Evolutionary conservation across 1,140 invertebrate species (phyloP).

Genomic region (Brachionus paranguensis): DNA sequence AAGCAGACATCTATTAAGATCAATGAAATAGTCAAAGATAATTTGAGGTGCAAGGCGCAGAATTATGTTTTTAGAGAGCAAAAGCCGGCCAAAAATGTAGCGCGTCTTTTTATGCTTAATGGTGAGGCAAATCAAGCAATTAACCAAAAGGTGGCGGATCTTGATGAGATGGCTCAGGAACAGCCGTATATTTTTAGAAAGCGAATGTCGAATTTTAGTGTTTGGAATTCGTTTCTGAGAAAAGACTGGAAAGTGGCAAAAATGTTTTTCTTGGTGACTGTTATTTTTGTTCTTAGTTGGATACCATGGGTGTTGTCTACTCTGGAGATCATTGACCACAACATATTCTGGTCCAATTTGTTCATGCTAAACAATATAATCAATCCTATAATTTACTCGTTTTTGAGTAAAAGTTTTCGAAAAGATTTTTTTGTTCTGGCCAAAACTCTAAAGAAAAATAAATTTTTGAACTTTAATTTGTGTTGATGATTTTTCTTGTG

Average conservation of each 20-base stretch:
- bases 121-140: neutral
- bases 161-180: neutral
- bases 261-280: slow-evolving; percentile 30
- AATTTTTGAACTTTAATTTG: neutral
- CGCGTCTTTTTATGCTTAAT: neutral
- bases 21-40: neutral
- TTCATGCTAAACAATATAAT: slow-evolving; percentile 33
- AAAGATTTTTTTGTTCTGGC: neutral
- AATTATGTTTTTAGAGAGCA: neutral
- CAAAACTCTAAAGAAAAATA: neutral
- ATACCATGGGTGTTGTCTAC: slow-evolving; percentile 19
- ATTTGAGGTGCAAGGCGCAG: neutral
- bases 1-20: neutral
- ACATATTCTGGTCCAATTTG: neutral
- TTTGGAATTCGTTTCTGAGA: neutral
- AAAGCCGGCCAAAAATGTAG: neutral
- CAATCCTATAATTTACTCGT: slow-evolving; percentile 34
- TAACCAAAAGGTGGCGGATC: neutral
- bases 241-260: slow-evolving; percentile 29
- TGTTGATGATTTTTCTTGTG: neutral
- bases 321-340: neutral
- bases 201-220: neutral
- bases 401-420: slow-evolving; percentile 36
- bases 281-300: slow-evolving; percentile 10
- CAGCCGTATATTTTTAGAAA: neutral